Conservation (phyloP, 2,113 vertebrate genomes). For the Carollia perspicillata region DNA sequence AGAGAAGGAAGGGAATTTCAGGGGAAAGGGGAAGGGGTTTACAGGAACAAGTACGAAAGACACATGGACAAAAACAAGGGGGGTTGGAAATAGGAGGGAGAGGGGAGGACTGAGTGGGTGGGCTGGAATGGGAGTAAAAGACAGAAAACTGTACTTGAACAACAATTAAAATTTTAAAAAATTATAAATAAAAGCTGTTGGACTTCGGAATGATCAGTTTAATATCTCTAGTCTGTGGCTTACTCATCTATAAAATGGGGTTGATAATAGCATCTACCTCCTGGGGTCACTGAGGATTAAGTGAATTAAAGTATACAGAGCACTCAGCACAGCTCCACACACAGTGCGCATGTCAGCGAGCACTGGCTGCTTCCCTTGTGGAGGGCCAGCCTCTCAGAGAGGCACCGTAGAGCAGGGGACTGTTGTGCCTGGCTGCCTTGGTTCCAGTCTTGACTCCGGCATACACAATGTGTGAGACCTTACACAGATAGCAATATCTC, state of each 20-base stretch:
- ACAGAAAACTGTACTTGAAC: too few relatives aligned
- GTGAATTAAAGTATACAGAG: not conserved
- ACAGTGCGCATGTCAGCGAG: not conserved
- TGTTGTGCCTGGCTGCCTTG: not conserved
- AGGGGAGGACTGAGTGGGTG: too few relatives aligned
- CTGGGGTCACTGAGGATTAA: not conserved
- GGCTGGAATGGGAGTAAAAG: too few relatives aligned
- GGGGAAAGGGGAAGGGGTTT: too few relatives aligned
- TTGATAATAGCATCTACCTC: not conserved
- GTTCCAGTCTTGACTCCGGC: not conserved
- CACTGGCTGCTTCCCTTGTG: not conserved
- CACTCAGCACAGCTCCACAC: not conserved
- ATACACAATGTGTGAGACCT: not conserved
- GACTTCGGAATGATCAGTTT: not conserved
- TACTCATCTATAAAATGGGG: not conserved
- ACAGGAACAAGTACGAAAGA: too few relatives aligned
- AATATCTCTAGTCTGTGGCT: not conserved
- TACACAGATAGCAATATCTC: not conserved
- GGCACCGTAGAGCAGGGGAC: rapidly evolving
- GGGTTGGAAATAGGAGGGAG: too few relatives aligned
- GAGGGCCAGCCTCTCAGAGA: not conserved
- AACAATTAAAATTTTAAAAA: too few relatives aligned
- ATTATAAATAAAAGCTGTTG: not conserved
- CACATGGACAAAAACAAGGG: too few relatives aligned
- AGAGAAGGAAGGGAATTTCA: too few relatives aligned